Evolutionary conservation across 2,888 invertebrate genomes (phyloP).

Genomic region (Lasioglossum marginatum): DNA sequence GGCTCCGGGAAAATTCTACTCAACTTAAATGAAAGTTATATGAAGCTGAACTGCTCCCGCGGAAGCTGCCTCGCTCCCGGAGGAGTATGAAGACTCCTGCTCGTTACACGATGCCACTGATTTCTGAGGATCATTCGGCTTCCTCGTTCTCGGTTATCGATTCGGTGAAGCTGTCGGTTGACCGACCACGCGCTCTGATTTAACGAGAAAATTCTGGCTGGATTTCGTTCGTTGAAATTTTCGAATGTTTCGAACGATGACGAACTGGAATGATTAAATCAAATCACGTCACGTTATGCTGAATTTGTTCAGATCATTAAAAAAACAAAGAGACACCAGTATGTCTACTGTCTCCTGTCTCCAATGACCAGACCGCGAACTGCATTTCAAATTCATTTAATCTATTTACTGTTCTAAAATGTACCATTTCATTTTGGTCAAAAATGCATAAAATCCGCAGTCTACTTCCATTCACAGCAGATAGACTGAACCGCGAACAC

Average conservation of each 20-base stretch:
- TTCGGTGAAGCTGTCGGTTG: neutral
- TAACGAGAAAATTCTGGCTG: neutral
- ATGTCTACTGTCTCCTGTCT: too few species aligned
- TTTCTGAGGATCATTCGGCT: neutral
- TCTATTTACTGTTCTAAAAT: too few species aligned
- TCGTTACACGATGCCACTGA: neutral
- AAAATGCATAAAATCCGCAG: neutral
- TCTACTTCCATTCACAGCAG: too few species aligned
- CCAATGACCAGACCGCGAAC: too few species aligned
- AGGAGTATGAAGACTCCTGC: neutral
- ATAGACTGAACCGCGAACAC: too few species aligned
- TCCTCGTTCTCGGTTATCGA: neutral
- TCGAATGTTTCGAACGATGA: neutral
- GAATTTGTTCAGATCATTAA: too few species aligned
- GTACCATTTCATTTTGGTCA: neutral
- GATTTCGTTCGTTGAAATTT: neutral
- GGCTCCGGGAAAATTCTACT: slow-evolving; percentile 5
- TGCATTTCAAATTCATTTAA: too few species aligned
- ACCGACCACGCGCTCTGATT: neutral
- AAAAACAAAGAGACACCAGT: too few species aligned
- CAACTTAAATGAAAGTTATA: neutral
- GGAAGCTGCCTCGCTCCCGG: neutral
- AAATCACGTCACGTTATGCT: neutral
- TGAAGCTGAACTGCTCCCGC: neutral
- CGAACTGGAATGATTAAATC: neutral